phyloP scores from a whole-genome alignment of 2,113 vertebrate genomes.

The Nyctereutes procyonoides region DNA sequence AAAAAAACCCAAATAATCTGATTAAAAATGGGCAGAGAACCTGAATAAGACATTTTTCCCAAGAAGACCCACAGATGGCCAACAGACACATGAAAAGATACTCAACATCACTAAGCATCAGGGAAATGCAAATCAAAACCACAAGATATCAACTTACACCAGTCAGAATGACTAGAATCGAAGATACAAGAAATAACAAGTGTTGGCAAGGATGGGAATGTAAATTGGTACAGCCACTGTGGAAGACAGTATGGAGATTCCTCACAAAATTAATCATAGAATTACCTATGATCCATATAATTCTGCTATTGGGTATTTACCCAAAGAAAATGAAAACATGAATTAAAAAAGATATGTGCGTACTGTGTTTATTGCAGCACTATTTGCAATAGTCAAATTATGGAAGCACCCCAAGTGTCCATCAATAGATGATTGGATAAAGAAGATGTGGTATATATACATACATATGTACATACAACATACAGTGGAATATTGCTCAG shows the following conservation, averaged over 20 bases:
- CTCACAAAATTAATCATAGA: background rate
- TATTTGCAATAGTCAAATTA: background rate
- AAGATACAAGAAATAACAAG: background rate
- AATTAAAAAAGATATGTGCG: background rate
- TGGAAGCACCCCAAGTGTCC: background rate
- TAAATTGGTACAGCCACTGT: background rate
- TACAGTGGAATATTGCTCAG: background rate
- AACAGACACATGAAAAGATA: background rate
- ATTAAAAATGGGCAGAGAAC: background rate
- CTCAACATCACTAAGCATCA: background rate
- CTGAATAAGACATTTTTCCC: background rate
- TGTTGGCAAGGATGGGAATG: background rate
- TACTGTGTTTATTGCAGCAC: background rate
- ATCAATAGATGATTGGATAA: background rate
- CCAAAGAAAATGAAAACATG: background rate
- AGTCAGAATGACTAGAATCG: background rate
- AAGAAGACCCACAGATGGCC: background rate
- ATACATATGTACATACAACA: background rate
- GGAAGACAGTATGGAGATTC: background rate
- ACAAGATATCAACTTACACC: background rate
- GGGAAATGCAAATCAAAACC: background rate
- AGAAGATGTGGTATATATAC: background rate
- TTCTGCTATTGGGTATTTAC: background rate
- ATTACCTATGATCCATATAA: background rate
- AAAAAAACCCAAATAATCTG: background rate